These are phyloP conservation scores for Harpalus rufipes DNA, from an alignment of 2,888 invertebrate species.

Conservation along the genomic window DNA sequence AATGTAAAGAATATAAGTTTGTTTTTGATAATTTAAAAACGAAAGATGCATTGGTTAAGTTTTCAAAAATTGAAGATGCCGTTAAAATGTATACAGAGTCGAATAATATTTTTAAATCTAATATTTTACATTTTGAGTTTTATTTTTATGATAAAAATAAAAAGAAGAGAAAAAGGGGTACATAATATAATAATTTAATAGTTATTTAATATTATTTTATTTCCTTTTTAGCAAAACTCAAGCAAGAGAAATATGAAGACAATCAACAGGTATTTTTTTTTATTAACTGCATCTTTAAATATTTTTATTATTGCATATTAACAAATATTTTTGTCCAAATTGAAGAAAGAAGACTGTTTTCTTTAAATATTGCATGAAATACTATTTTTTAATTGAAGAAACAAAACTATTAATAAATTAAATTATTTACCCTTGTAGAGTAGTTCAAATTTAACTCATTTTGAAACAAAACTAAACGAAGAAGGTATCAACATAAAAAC, in stretches of 20 bases:
- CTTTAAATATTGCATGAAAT: too few species aligned
- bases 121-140: constrained; percentile 53
- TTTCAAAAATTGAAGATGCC: constrained; percentile 47
- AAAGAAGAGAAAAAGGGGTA: constrained; percentile 33
- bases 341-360: constrained; percentile 22
- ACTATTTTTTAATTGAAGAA: constrained; percentile 10
- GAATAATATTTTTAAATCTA: constrained; percentile 56
- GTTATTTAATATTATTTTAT: not conserved
- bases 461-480: constrained; percentile 28
- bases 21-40: constrained; percentile 13
- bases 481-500: constrained; percentile 30
- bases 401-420: not conserved
- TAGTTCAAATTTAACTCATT: constrained; percentile 19
- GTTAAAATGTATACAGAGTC: constrained; percentile 14
- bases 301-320: constrained; percentile 15
- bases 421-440: constrained; percentile 23
- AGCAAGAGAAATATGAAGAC: constrained; percentile 13
- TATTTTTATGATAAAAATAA: constrained; percentile 12
- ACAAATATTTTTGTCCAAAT: not conserved
- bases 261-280: constrained; percentile 18
- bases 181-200: not conserved
- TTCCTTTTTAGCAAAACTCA: constrained; percentile 11
- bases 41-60: constrained; percentile 31
- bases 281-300: not conserved
- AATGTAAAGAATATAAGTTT: constrained; percentile 45